phyloP scores from a whole-genome alignment of 2,113 vertebrate genomes.

The Macquaria ambigua region DNA sequence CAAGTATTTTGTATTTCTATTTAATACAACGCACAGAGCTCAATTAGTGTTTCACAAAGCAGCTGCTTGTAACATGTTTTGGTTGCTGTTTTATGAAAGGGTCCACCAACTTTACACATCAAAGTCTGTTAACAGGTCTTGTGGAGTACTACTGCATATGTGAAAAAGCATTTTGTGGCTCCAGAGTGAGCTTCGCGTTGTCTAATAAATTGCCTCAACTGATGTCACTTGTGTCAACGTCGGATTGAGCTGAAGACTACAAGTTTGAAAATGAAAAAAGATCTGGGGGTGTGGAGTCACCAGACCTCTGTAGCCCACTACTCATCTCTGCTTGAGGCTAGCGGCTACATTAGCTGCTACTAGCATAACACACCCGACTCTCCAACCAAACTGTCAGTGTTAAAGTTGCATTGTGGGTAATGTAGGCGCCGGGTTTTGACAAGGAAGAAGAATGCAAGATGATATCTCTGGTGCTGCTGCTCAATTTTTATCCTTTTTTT shows the following conservation, averaged over 20 bases:
- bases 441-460: neutral
- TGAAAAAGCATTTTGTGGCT: no score
- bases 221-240: no score
- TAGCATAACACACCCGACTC: neutral
- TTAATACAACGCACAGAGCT: neutral
- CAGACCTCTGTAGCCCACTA: neutral
- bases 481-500: neutral
- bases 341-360: neutral
- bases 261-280: neutral
- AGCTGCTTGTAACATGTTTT: neutral
- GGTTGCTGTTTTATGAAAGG: neutral
- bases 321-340: neutral
- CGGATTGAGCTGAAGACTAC: no score
- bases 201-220: no score
- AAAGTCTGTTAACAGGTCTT: neutral
- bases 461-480: neutral
- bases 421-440: neutral
- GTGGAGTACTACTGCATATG: no score
- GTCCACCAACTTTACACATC: neutral
- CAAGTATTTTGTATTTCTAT: conserved; percentile 9
- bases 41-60: conserved; percentile 5
- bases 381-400: neutral
- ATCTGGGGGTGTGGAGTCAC: no score
- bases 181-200: no score
- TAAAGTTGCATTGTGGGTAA: neutral